Percentiles rank a stretch among this genome's conserved stretches.
Conservation (phyloP, 2,888 invertebrate genomes). For the Cyrtodaria siliqua region DNA sequence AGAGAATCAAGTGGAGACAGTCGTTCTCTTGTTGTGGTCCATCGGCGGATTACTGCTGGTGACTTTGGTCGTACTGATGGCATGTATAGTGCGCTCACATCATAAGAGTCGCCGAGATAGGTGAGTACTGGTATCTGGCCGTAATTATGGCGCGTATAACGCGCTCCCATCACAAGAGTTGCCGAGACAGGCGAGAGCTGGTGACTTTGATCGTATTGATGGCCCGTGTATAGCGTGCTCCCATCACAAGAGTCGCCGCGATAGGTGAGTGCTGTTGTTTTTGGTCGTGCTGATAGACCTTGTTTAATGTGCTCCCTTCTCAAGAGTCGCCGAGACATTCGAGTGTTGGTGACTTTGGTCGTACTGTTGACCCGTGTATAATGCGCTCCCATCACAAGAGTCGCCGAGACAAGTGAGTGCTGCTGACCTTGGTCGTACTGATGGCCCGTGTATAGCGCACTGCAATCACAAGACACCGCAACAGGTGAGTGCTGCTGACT, state of each 20-base stretch:
- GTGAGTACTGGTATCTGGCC: too few relatives aligned
- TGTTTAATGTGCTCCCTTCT: too few relatives aligned
- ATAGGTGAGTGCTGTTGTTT: constrained; percentile 53
- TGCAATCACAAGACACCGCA: too few relatives aligned
- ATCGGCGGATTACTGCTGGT: constrained; percentile 68
- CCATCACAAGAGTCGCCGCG: constrained; percentile 59
- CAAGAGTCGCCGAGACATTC: too few relatives aligned
- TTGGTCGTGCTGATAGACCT: too few relatives aligned
- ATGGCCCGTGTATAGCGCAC: too few relatives aligned
- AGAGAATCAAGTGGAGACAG: constrained; percentile 55
- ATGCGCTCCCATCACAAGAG: constrained; percentile 66
- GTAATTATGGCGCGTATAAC: too few relatives aligned
- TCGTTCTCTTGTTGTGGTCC: constrained; percentile 72
- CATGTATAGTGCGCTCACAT: constrained; percentile 67
- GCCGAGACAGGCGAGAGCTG: constrained; percentile 68
- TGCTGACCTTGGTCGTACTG: too few relatives aligned
- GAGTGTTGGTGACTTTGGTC: constrained; percentile 63
- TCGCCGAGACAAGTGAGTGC: constrained; percentile 44
- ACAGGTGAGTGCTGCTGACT: constrained; percentile 65
- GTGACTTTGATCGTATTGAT: constrained; percentile 66
- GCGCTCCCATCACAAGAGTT: too few relatives aligned
- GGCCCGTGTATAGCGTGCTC: constrained; percentile 65
- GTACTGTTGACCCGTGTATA: constrained; percentile 69
- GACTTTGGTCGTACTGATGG: constrained; percentile 64
- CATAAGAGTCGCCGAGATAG: constrained; percentile 57